Percentiles rank a stretch among this genome's conserved stretches.
Evolutionary conservation across 2,797 vertebrate species (phyloP).

Genomic region (Diglossa cyanea): DNA sequence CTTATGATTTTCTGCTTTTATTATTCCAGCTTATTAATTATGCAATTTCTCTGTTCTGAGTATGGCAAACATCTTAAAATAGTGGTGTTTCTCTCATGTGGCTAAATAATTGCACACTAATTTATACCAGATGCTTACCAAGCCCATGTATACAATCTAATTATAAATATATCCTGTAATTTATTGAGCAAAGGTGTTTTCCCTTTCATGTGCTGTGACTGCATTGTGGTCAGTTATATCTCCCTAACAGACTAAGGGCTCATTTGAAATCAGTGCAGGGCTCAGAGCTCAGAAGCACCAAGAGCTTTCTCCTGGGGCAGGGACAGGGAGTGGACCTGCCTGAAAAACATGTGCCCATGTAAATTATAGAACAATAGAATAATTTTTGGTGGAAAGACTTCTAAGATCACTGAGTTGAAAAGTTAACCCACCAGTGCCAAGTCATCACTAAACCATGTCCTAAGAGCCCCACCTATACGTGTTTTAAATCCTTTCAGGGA

Average conservation of each 20-base stretch:
- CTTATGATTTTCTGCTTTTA: neutral
- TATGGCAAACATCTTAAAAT: neutral
- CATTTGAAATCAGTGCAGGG: neutral
- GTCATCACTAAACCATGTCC: neutral
- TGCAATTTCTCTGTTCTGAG: neutral
- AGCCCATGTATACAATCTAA: neutral
- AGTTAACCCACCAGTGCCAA: neutral
- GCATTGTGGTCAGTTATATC: neutral
- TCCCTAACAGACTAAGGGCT: neutral
- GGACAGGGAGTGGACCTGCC: neutral
- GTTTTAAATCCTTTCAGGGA: neutral
- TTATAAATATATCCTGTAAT: neutral
- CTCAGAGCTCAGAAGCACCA: neutral
- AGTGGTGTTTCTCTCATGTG: neutral
- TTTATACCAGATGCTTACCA: neutral
- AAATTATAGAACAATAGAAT: neutral
- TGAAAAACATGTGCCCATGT: neutral
- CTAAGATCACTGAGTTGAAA: neutral
- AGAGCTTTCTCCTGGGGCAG: neutral
- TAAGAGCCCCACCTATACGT: neutral
- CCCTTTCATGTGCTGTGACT: neutral
- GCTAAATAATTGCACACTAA: neutral
- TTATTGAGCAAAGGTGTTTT: neutral
- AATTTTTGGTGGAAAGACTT: neutral
- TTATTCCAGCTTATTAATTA: conserved; percentile 1